Evolutionary conservation across 2,113 vertebrate genomes (phyloP), one percentile per base, ranked within the genome.

Genomic region (Chitala chitala): DNA sequence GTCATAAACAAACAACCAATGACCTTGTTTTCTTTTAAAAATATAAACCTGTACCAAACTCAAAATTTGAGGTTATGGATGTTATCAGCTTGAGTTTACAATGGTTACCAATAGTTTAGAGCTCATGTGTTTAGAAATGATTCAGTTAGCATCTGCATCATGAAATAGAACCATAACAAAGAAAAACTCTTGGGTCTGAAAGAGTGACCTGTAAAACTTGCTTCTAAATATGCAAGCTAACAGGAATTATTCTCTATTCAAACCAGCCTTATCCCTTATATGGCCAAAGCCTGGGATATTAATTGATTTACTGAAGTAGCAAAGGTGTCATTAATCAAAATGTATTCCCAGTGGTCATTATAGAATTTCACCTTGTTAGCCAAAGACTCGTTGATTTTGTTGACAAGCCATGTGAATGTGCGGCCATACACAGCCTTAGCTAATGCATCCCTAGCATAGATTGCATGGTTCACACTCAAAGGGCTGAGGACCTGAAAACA

Each of bases 391-490:
- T 99, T 99, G 78, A 99, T 95, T 79, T 87, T 94, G 84, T 90
- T 94, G 76, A 99, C 95, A 1, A 98, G 88, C 97, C 97, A 98
- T 4, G 92, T 94, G 80, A 98, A 98, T 0, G 94, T 95, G 29
- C 94, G 90, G 1, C 94, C 95, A 0, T 99, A 98, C 13, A 98
- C 89, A 0, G 96, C 94, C 85, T 98, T 98, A 0, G 96, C 94
- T 70, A 94, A 84, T 0, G 97, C 96, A 0, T 99, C 94, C 64
- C 96, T 92, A 26, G 93, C 94, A 0, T 89, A 98, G 79, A 92
- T 86, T 0, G 97, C 94, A 61, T 96, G 89, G 48, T 95, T 95
- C 8, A 87, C 84, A 0, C 92, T 93, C 83, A 98, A 75, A 0
- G 97, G 97, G 71, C 92, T 98, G 5, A 98, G 84, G 38, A 99